Conservation (phyloP, 2,888 invertebrate genomes). For the Tinea pellionella region DNA sequence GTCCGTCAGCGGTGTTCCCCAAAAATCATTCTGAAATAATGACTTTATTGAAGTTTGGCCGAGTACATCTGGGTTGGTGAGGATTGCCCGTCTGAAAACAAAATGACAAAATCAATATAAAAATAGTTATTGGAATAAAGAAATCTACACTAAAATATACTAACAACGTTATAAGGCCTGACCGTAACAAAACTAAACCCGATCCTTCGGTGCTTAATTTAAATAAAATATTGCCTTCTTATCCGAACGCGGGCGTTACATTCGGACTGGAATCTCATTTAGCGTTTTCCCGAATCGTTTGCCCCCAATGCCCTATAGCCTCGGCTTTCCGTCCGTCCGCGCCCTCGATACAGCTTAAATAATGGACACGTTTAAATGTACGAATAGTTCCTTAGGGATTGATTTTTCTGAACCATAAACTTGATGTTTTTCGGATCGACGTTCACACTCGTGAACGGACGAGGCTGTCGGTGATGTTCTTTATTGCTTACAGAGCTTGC, state of each 20-base stretch:
- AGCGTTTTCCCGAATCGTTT: slow-evolving; percentile 43
- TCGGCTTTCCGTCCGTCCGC: slow-evolving; percentile 24
- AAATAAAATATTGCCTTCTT: slow-evolving; percentile 48
- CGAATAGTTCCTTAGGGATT: slow-evolving; percentile 46
- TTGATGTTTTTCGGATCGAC: slow-evolving; percentile 38
- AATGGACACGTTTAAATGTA: slow-evolving; percentile 53
- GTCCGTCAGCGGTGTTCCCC: slow-evolving; percentile 95
- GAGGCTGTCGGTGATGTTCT: slow-evolving; percentile 6
- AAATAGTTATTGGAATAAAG: not conserved
- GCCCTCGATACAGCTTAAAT: slow-evolving; percentile 42
- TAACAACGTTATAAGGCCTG: not conserved
- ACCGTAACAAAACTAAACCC: slow-evolving; percentile 27
- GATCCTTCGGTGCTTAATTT: slow-evolving; percentile 29
- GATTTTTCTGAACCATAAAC: slow-evolving; percentile 47
- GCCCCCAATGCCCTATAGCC: slow-evolving; percentile 32
- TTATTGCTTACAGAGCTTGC: slow-evolving; percentile 16
- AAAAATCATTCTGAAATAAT: slow-evolving; percentile 93
- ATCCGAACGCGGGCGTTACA: slow-evolving; percentile 26
- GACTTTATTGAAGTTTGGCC: slow-evolving; percentile 85
- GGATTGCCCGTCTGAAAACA: slow-evolving; percentile 89
- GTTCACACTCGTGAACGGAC: slow-evolving; percentile 39
- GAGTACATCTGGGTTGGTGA: slow-evolving; percentile 93
- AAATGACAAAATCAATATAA: slow-evolving; percentile 18
- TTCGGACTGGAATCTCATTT: slow-evolving; percentile 38
- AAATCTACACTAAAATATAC: not conserved